Conservation (phyloP, 2,113 vertebrate genomes). For the Indicator maculatus region DNA sequence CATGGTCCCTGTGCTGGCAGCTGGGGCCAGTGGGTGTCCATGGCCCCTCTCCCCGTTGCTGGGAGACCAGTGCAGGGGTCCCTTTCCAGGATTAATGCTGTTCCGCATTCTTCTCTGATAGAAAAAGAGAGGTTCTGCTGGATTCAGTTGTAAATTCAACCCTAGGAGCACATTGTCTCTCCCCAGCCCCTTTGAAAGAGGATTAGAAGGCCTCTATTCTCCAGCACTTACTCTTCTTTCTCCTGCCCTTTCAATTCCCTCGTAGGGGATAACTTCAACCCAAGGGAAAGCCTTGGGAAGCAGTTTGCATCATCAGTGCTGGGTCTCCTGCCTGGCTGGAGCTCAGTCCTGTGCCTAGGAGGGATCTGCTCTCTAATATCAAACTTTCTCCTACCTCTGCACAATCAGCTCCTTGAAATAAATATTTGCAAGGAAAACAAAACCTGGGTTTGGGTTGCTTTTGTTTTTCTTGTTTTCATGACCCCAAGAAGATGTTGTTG, state of each 20-base stretch:
- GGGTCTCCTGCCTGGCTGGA: neutral
- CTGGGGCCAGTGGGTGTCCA: neutral
- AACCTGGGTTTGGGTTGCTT: neutral
- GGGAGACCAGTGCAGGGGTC: constrained; percentile 61
- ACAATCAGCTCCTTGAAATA: neutral
- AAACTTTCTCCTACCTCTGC: neutral
- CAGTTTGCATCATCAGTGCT: rapidly evolving
- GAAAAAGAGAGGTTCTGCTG: constrained; percentile 44
- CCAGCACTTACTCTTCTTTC: constrained; percentile 21
- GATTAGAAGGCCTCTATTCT: constrained; percentile 71
- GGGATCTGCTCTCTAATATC: neutral
- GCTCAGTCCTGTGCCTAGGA: neutral
- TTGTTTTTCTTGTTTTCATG: neutral
- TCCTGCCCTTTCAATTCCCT: constrained; percentile 49
- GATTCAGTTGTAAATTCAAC: constrained; percentile 71
- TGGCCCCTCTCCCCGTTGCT: constrained; percentile 65
- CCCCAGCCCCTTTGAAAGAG: constrained; percentile 68
- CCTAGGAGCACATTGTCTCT: constrained; percentile 72
- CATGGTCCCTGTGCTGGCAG: neutral
- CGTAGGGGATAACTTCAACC: neutral
- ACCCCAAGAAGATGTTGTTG: neutral
- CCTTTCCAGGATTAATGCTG: constrained; percentile 69
- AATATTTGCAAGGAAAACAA: neutral
- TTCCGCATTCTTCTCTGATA: constrained; percentile 77
- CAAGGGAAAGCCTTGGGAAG: neutral